Conservation (phyloP, 53 echinoderm and acorn worm genomes). For the Hippasteria phrygiana region DNA sequence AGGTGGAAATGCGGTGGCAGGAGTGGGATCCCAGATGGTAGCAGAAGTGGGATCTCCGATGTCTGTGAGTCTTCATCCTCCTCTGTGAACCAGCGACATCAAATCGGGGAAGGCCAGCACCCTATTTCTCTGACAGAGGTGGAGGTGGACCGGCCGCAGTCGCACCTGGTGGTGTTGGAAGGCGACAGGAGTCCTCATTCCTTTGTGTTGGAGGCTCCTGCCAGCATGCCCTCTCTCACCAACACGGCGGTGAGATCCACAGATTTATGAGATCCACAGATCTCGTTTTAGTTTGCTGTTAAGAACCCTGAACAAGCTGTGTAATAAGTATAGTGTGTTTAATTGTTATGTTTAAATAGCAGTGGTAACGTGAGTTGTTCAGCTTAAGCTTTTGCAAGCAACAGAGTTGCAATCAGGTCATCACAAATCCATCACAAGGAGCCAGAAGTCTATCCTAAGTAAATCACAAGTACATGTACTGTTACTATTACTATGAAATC, state of each 20-base stretch:
- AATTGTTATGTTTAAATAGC: too few species aligned
- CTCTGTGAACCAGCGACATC: slow-evolving; percentile 73
- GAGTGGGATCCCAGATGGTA: too few species aligned
- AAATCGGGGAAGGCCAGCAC: slow-evolving; percentile 60
- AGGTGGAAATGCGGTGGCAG: slow-evolving; percentile 11
- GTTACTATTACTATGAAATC: too few species aligned
- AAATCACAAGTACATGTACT: too few species aligned
- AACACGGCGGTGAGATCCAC: slow-evolving; percentile 43
- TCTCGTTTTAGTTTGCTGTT: too few species aligned
- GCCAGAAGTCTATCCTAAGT: too few species aligned
- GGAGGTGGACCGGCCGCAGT: slow-evolving; percentile 90
- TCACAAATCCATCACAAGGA: too few species aligned
- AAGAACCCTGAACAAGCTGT: too few species aligned
- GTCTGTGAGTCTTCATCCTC: slow-evolving; percentile 5
- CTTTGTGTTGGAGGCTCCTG: not conserved
- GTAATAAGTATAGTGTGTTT: too few species aligned
- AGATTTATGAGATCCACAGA: slow-evolving; percentile 8
- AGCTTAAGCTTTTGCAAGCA: too few species aligned
- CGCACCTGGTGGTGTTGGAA: slow-evolving; percentile 18
- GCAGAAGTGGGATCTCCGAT: not conserved
- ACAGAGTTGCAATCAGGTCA: too few species aligned
- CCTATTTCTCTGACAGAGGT: slow-evolving; percentile 86
- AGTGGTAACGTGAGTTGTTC: too few species aligned
- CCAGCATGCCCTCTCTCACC: slow-evolving; percentile 39
- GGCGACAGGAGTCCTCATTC: not conserved